phyloP scores from a whole-genome alignment of 2,888 invertebrate species.

The Maniola hyperantus region DNA sequence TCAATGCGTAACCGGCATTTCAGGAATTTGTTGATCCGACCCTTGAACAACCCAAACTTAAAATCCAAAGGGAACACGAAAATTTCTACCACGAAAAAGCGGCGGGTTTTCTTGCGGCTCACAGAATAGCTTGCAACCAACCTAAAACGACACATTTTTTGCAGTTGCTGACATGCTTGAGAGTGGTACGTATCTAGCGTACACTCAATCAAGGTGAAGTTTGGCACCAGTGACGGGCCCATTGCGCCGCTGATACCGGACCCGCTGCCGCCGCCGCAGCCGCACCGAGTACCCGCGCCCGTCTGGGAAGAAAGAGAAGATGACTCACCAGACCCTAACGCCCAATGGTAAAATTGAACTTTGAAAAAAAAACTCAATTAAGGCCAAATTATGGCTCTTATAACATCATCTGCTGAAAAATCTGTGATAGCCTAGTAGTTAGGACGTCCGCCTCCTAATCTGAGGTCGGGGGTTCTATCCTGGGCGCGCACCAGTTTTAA shows the following conservation, averaged over 20 bases:
- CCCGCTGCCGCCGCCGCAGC: slow-evolving; percentile 71
- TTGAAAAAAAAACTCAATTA: background rate
- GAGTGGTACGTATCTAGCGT: slow-evolving; percentile 71
- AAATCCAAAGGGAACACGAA: too few species aligned
- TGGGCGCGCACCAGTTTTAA: too few species aligned
- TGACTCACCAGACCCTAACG: slow-evolving; percentile 84
- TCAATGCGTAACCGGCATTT: too few species aligned
- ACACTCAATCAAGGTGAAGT: slow-evolving; percentile 84
- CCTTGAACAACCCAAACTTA: too few species aligned
- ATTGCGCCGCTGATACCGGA: slow-evolving; percentile 83
- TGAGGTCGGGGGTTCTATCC: too few species aligned
- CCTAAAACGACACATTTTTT: slow-evolving; percentile 3
- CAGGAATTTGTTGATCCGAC: too few species aligned
- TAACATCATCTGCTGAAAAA: too few species aligned
- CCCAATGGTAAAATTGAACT: slow-evolving; percentile 73
- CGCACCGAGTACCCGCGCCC: slow-evolving; percentile 82
- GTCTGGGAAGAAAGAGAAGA: slow-evolving; percentile 84
- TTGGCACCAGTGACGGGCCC: slow-evolving; percentile 84
- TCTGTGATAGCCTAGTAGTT: too few species aligned
- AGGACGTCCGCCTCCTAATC: too few species aligned
- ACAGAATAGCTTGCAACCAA: too few species aligned
- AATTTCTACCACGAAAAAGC: too few species aligned
- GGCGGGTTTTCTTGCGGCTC: too few species aligned
- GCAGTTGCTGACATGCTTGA: slow-evolving; percentile 73
- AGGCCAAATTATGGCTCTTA: background rate